These are phyloP conservation scores for Lophius piscatorius DNA, from an alignment of 2,113 vertebrate species.

Conservation along the genomic window DNA sequence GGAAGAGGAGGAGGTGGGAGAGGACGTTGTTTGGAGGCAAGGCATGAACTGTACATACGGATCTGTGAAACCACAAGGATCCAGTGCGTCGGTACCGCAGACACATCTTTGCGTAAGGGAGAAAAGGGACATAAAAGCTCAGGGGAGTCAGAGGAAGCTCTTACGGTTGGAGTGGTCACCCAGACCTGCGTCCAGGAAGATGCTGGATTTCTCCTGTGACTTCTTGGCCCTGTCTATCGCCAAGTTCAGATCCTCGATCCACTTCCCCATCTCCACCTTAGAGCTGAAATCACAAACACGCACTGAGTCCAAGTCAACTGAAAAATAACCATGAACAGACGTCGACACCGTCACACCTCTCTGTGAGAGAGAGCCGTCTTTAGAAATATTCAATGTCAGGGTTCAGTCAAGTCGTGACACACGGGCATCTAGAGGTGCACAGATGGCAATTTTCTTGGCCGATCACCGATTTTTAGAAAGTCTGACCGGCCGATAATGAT, in stretches of 20 bases:
- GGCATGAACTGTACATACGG: conserved; percentile 22
- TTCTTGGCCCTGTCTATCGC: conserved; percentile 91
- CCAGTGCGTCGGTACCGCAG: too few species aligned
- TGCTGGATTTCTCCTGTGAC: conserved; percentile 76
- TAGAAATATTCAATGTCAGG: too few species aligned
- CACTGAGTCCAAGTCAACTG: too few species aligned
- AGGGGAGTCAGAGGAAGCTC: conserved; percentile 45
- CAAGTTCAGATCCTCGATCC: conserved; percentile 90
- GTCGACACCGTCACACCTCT: too few species aligned
- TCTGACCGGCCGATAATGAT: too few species aligned
- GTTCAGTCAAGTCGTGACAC: too few species aligned
- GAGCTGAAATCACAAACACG: conserved; percentile 77
- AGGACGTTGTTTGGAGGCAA: conserved; percentile 34
- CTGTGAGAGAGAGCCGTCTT: too few species aligned
- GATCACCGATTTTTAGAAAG: too few species aligned
- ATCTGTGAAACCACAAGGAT: too few species aligned
- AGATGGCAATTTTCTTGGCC: too few species aligned
- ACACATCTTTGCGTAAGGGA: neutral
- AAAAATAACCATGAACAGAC: too few species aligned
- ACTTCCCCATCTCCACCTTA: conserved; percentile 92
- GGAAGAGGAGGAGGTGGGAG: conserved; percentile 17
- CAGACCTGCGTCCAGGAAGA: conserved; percentile 75
- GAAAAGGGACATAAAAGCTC: neutral
- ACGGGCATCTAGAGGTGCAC: too few species aligned
- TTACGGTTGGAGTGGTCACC: conserved; percentile 84